Percentiles rank a stretch among this genome's conserved stretches.
Conservation (phyloP, 2,113 vertebrate species). For the Ranitomeya variabilis region DNA sequence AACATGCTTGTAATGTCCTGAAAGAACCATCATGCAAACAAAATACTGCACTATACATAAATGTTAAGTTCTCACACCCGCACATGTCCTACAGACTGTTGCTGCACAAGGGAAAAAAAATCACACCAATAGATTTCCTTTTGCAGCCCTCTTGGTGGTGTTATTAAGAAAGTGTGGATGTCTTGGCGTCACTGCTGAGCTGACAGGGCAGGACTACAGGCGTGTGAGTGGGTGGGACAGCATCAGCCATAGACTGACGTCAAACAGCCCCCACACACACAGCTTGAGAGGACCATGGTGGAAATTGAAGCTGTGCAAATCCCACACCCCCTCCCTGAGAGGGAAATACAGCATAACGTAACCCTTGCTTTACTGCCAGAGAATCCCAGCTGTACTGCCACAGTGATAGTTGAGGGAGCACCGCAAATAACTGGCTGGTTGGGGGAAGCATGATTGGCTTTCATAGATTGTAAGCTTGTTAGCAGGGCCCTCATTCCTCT, state of each 20-base stretch:
- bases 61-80: background rate
- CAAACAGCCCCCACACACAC: conserved; percentile 16
- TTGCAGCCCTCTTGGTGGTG: background rate
- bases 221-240: conserved; percentile 49
- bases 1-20: no score
- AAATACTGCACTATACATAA: background rate
- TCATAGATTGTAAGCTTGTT: no score
- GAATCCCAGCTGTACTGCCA: conserved; percentile 14
- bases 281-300: background rate
- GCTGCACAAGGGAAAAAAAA: background rate
- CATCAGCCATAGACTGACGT: conserved; percentile 43
- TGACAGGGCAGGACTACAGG: conserved; percentile 9
- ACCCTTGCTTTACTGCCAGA: background rate
- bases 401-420: background rate
- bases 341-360: conserved; percentile 10
- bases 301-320: conserved; percentile 24
- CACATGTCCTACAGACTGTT: background rate
- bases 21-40: no score
- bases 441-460: background rate
- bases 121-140: background rate
- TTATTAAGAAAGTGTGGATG: conserved; percentile 27
- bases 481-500: no score
- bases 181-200: conserved; percentile 14
- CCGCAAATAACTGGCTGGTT: background rate
- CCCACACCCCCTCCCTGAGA: conserved; percentile 19